These are phyloP conservation scores for Thereuonema tuberculata DNA, from an alignment of 1,140 invertebrate species.

Conservation along the genomic window DNA sequence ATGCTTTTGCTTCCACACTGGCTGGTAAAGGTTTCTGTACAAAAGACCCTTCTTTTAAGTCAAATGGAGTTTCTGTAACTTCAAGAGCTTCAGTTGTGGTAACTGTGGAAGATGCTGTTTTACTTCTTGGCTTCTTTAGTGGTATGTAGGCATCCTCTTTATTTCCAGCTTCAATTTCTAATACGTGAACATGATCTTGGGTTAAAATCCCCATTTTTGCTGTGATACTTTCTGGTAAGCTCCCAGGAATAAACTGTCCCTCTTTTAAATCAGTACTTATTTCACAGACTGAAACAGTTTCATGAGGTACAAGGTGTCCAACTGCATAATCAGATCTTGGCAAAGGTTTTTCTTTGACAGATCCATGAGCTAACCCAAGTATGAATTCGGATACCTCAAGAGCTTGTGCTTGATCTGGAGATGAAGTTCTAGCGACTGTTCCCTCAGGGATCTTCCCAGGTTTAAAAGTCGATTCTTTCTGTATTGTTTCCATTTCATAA, in stretches of 20 bases:
- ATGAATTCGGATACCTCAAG: conserved; percentile 14
- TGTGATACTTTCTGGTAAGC: neutral
- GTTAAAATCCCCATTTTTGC: neutral
- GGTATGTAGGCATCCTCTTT: conserved; percentile 13
- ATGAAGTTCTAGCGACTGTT: conserved; percentile 12
- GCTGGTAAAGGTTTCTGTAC: conserved; percentile 12
- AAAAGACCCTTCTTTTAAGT: conserved; percentile 41
- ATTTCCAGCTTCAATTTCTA: conserved; percentile 17
- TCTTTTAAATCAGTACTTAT: conserved; percentile 18
- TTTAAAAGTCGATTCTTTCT: conserved; percentile 17
- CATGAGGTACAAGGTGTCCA: conserved; percentile 35
- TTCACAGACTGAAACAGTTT: conserved; percentile 33
- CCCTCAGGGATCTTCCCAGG: conserved; percentile 11
- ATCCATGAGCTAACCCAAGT: neutral
- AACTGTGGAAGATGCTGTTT: conserved; percentile 10
- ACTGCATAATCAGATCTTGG: conserved; percentile 37
- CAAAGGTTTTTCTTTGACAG: conserved; percentile 22
- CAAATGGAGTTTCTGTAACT: conserved; percentile 35
- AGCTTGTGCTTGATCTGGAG: conserved; percentile 18
- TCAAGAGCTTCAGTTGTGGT: conserved; percentile 20
- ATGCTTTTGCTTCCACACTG: conserved; percentile 11
- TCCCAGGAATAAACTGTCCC: neutral
- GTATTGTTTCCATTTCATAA: conserved; percentile 16
- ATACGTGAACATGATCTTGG: conserved; percentile 16
- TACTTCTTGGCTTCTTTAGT: conserved; percentile 12